Evolutionary conservation across 2,113 vertebrate genomes (phyloP).

Genomic region (Osmerus eperlanus): DNA sequence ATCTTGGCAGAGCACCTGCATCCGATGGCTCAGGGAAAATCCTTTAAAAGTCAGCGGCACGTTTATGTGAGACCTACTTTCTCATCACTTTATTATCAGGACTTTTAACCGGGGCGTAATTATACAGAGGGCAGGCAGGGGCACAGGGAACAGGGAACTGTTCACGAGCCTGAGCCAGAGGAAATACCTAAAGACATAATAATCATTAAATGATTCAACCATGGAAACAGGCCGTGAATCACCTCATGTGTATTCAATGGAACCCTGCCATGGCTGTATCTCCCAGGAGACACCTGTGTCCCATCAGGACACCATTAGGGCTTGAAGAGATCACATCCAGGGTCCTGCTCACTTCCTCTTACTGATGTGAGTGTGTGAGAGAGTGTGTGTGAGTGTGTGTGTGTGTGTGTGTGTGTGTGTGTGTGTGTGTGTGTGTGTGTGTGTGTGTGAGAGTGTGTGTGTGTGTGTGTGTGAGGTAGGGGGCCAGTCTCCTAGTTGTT

Average conservation of each 20-base stretch:
- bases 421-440: constrained; percentile 15
- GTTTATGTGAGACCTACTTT: constrained; percentile 62
- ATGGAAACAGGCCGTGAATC: constrained; percentile 55
- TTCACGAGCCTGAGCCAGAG: constrained; percentile 42
- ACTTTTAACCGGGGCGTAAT: constrained; percentile 50
- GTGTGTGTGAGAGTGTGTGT: constrained; percentile 1
- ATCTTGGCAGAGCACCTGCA: constrained; percentile 69
- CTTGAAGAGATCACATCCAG: constrained; percentile 52
- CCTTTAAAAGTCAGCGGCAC: constrained; percentile 65
- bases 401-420: constrained; percentile 1
- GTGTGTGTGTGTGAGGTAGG: background rate
- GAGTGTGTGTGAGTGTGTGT: constrained; percentile 1
- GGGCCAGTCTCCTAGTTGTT: constrained; percentile 48
- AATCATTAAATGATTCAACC: constrained; percentile 67
- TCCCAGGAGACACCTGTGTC: constrained; percentile 67
- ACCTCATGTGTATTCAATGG: constrained; percentile 48
- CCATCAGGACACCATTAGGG: constrained; percentile 63
- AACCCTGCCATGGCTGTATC: constrained; percentile 38
- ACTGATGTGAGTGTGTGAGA: constrained; percentile 32
- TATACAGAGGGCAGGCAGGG: constrained; percentile 20
- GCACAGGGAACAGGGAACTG: background rate
- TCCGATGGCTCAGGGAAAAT: constrained; percentile 66
- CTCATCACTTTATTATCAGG: constrained; percentile 61
- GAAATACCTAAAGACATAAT: constrained; percentile 64
- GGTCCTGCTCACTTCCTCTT: constrained; percentile 62